Conservation (phyloP, 1,140 invertebrate genomes). For the Gerris buenoi region DNA sequence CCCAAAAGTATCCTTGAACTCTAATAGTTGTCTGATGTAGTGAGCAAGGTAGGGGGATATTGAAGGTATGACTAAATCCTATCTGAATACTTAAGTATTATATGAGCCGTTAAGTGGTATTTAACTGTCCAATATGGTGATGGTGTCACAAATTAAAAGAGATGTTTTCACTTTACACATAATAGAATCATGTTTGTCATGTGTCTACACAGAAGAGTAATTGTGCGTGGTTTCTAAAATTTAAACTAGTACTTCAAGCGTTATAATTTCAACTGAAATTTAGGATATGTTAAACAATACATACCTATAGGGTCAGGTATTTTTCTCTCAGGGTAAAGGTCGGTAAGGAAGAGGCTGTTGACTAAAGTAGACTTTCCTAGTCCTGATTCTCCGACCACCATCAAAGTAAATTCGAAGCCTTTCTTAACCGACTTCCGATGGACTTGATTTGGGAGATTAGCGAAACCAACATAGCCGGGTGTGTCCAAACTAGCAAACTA, state of each 20-base stretch:
- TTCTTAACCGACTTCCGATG: constrained; percentile 92
- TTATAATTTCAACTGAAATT: not conserved
- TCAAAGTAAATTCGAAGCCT: constrained; percentile 94
- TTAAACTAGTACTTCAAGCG: not conserved
- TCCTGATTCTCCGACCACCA: constrained; percentile 95
- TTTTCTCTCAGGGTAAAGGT: constrained; percentile 77
- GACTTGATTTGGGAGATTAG: constrained; percentile 90
- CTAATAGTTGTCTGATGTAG: no score
- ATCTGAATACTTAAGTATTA: no score
- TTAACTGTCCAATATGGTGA: no score
- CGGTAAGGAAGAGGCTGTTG: constrained; percentile 93
- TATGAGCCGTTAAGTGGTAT: no score
- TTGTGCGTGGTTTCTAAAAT: not conserved
- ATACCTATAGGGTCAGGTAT: constrained; percentile 72
- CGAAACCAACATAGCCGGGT: constrained; percentile 80
- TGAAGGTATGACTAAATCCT: no score
- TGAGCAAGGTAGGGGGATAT: no score
- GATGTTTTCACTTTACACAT: no score
- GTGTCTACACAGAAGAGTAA: no score
- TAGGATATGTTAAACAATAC: constrained; percentile 12
- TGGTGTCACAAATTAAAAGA: no score
- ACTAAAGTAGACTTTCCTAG: constrained; percentile 95
- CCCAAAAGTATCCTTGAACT: no score
- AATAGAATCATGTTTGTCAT: not conserved
- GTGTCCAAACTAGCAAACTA: constrained; percentile 68